Percentiles rank a stretch among this genome's conserved stretches.
Evolutionary conservation across 2,113 vertebrate genomes (phyloP).

Genomic region (Sitta europaea): DNA sequence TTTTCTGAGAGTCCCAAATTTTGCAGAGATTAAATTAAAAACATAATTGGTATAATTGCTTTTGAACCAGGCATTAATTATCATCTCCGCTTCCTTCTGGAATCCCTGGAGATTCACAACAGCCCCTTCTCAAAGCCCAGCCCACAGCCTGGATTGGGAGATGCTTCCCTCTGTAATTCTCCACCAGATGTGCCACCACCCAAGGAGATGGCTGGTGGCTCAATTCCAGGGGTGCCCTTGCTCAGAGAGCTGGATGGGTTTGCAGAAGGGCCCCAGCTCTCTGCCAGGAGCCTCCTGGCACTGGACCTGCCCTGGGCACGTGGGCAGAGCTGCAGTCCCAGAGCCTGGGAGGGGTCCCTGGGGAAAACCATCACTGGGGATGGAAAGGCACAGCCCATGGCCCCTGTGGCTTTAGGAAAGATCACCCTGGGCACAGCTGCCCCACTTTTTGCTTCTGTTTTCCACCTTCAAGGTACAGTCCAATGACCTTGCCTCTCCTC

Average conservation of each 20-base stretch:
- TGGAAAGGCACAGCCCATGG: accelerated
- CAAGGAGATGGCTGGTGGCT: neutral
- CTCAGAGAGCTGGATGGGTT: neutral
- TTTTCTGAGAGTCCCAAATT: conserved; percentile 47
- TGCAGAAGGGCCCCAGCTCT: neutral
- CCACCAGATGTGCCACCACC: neutral
- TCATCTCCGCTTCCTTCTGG: conserved; percentile 17
- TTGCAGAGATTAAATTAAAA: conserved; percentile 60
- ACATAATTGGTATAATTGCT: conserved; percentile 60
- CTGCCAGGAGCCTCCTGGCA: neutral
- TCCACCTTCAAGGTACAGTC: neutral
- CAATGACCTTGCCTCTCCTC: neutral
- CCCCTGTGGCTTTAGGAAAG: neutral
- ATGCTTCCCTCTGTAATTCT: neutral
- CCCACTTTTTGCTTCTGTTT: neutral
- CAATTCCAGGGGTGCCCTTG: neutral
- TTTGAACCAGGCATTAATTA: conserved; percentile 62
- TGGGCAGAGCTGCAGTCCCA: accelerated
- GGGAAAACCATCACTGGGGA: accelerated
- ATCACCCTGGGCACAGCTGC: neutral
- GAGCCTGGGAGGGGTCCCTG: accelerated
- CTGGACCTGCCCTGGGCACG: neutral
- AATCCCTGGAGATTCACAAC: conserved; percentile 38
- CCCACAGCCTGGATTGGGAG: neutral
- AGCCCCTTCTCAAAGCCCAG: neutral